Percentiles rank a stretch among this genome's conserved stretches.
Conservation (phyloP, 1,140 invertebrate genomes). For the Tachypleus tridentatus region DNA sequence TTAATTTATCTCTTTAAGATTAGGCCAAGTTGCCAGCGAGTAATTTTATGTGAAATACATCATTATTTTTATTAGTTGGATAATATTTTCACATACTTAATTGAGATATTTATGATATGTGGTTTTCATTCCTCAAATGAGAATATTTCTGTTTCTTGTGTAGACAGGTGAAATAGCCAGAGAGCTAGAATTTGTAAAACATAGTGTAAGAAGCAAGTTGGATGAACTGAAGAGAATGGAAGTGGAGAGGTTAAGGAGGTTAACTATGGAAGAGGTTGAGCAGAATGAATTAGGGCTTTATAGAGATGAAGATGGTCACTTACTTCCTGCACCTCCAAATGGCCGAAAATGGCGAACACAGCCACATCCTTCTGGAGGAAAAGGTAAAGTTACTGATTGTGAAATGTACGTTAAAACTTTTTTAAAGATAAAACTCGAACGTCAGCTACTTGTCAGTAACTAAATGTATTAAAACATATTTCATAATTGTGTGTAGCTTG, state of each 20-base stretch:
- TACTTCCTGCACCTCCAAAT: slow-evolving; percentile 11
- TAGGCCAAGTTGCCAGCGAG: too few relatives aligned
- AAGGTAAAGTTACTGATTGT: too few relatives aligned
- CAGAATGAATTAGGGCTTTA: slow-evolving; percentile 22
- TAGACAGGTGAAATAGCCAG: slow-evolving; percentile 82
- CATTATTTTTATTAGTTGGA: too few relatives aligned
- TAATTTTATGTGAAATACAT: too few relatives aligned
- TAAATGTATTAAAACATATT: too few relatives aligned
- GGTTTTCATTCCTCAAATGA: too few relatives aligned
- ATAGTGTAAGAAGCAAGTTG: slow-evolving; percentile 69
- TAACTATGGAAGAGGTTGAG: slow-evolving; percentile 51
- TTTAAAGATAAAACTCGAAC: too few relatives aligned
- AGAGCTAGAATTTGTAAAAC: slow-evolving; percentile 77
- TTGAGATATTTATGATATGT: background rate
- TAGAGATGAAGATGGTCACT: slow-evolving; percentile 16
- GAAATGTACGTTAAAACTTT: too few relatives aligned
- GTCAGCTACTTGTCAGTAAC: too few relatives aligned
- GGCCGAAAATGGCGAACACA: slow-evolving; percentile 17
- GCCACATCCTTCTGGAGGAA: too few relatives aligned
- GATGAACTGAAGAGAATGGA: slow-evolving; percentile 90
- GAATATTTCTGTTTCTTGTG: slow-evolving; percentile 4
- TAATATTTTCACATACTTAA: background rate
- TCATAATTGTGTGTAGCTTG: too few relatives aligned
- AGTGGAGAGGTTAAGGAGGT: slow-evolving; percentile 57
- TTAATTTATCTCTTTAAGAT: too few relatives aligned